These are phyloP conservation scores for Sanderia malayensis DNA, from an alignment of 30 jellyfish, hydroid and myxozoan species.

Conservation along the genomic window DNA sequence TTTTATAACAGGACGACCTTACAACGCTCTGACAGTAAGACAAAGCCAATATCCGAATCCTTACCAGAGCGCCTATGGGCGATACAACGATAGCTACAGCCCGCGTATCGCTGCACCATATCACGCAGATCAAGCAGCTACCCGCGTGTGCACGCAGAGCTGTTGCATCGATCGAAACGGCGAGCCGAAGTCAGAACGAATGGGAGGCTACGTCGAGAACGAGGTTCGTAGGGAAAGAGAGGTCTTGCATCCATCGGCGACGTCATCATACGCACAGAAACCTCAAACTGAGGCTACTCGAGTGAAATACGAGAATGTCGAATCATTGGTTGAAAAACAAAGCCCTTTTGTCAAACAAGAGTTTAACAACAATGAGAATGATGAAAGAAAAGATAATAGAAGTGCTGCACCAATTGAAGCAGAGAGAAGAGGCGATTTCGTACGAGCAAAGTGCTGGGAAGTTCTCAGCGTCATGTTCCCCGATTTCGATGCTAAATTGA, in stretches of 20 bases:
- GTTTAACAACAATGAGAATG: background rate
- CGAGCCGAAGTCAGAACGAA: background rate
- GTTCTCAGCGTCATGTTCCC: slow-evolving; percentile 91
- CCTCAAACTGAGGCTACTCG: too few relatives aligned
- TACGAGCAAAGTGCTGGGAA: slow-evolving; percentile 66
- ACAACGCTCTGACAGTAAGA: background rate
- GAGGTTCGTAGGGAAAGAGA: background rate
- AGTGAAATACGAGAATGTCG: background rate
- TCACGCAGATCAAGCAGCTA: background rate
- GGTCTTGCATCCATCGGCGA: background rate
- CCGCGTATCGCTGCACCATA: background rate
- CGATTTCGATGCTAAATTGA: slow-evolving; percentile 54
- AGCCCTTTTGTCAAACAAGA: background rate
- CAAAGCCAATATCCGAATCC: background rate
- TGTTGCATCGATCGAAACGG: background rate
- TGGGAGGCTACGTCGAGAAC: background rate
- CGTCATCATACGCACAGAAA: too few relatives aligned
- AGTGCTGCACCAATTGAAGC: background rate
- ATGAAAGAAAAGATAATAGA: background rate
- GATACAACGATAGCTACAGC: background rate
- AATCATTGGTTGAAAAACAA: background rate
- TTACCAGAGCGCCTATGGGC: background rate
- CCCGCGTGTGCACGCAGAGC: background rate
- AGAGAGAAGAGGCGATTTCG: slow-evolving; percentile 48
- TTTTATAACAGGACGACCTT: background rate